Evolutionary conservation across 2,888 invertebrate genomes (phyloP).

Genomic region (Julus scandinavius): DNA sequence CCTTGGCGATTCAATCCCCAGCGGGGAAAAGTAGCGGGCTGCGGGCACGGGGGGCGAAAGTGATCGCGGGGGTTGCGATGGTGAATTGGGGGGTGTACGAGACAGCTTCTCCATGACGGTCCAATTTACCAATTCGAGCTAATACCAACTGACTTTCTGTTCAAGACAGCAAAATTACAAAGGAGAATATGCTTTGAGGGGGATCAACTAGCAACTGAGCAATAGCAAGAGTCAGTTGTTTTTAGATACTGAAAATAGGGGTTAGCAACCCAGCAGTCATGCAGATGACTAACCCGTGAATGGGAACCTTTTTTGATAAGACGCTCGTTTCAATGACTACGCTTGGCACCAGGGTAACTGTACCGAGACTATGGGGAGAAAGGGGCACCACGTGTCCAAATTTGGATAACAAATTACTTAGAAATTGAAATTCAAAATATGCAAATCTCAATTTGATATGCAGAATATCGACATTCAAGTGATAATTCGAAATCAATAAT

Average conservation of each 20-base stretch:
- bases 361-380: not conserved
- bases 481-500: too few relatives aligned
- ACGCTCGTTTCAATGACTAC: not conserved
- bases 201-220: not conserved
- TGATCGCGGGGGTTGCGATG: not conserved
- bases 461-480: not conserved
- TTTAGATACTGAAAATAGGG: constrained; percentile 25
- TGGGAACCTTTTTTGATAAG: not conserved
- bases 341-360: not conserved
- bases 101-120: not conserved
- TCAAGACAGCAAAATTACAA: not conserved
- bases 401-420: not conserved
- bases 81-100: constrained; percentile 1
- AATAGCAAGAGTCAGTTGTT: not conserved
- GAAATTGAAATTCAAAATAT: not conserved
- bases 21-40: constrained; percentile 48
- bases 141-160: not conserved
- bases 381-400: not conserved
- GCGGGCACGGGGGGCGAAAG: constrained; percentile 50
- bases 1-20: constrained; percentile 52
- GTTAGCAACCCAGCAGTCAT: constrained; percentile 26
- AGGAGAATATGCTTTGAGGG: not conserved
- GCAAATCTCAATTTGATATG: not conserved
- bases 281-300: constrained; percentile 18
- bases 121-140: not conserved